Evolutionary conservation across 2,797 vertebrate species (phyloP), one percentile per base, ranked within the genome.

Genomic region (Scolopax rusticola): DNA sequence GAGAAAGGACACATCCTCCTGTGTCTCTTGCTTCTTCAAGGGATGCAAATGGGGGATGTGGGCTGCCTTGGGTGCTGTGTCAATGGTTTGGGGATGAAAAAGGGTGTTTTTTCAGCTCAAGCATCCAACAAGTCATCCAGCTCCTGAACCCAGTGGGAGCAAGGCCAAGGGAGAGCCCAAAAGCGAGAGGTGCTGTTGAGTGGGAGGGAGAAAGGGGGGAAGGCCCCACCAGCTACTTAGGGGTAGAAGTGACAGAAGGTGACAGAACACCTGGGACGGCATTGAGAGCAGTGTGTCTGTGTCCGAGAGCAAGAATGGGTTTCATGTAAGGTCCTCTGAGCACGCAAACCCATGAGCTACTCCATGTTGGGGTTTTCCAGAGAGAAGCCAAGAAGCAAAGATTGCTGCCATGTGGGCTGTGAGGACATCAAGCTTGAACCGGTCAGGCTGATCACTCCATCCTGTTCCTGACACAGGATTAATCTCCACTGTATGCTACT

Each of bases 11-110:
- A 5, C 11, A 18, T 54, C 30, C 30, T 75, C 50, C 32, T 56
- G 21, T 24, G 28, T 45, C 30, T 61, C 32, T 81, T 0, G 0
- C 5, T 53, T 9, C 16, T 47, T 38, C 0, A 1, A 21, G 33
- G 28, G 33, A 57, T 43, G 32, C 33, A 82, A 70, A 33, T 27
- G 41, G 20, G 16, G 33, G 18, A 8, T 61, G 28, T 15, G 27
- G 32, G 36, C 19, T 89, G 17, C 36, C 11, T 47, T 51, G 40
- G 14, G 33, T 71, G 18, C 48, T 24, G 12, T 33, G 27, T 65
- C 38, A 11, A 16, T 47, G 47, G 8, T 2, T 67, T 15, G 48
- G 51, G 24, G n/a, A 27, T 38, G 32, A 7, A 74, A 71, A 76
- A 50, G 5, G 6, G 2, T 38, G 15, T 19, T 77, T 19, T 77